Base-by-base conservation (phyloP, 2,113 vertebrate species). In the Monopterus albus region DNA sequence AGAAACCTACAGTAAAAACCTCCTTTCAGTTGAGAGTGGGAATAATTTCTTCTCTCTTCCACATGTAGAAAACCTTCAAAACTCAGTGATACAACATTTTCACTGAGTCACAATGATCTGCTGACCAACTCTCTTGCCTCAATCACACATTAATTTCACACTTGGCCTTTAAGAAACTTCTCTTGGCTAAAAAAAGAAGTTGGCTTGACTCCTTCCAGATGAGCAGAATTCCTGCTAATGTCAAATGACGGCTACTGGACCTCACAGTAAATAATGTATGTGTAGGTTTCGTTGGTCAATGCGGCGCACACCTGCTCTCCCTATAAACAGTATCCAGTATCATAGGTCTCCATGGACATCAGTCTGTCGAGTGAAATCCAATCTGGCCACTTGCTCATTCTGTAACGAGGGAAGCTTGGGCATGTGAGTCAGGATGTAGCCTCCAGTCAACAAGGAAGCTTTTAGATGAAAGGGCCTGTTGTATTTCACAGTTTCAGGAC, bases 211-310 rank as follows among this genome's bases (percentile, higher is more conserved):
- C 60, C 58, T 23, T 59, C 51, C 53, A 7, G 53, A 47, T 46
- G 57, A 75, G 67, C 74, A 38, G 73, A 83, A 78, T 82, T 89
- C 83, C 83, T 83, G 65, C 29, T 68, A 13, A 0, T 18, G 72
- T 78, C 86, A 87, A 84, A 61, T 70, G 74, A 64, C 40, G 20
- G 55, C 71, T 69, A 83, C 68, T 21, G 66, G 63, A 72, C 65
- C 78, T 38, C 4, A 3, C 64, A 13, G 53, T 92, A 59, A 92
- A 92, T 92, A 87, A 92, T 92, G 60, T 33, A 91, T 78, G 79
- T 8, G 38, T 72, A 21, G 81, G 83, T 71, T 45, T 17, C 49
- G 42, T 43, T 12, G 59, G 79, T 80, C 58, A 57, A 79, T 76
- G 71, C 20, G 25, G 68, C n/a, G 73, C 51, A 87, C 90, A 89